Percentiles rank a stretch among this genome's conserved stretches.
Evolutionary conservation across 2,113 vertebrate genomes (phyloP).

Genomic region (Fulica atra): DNA sequence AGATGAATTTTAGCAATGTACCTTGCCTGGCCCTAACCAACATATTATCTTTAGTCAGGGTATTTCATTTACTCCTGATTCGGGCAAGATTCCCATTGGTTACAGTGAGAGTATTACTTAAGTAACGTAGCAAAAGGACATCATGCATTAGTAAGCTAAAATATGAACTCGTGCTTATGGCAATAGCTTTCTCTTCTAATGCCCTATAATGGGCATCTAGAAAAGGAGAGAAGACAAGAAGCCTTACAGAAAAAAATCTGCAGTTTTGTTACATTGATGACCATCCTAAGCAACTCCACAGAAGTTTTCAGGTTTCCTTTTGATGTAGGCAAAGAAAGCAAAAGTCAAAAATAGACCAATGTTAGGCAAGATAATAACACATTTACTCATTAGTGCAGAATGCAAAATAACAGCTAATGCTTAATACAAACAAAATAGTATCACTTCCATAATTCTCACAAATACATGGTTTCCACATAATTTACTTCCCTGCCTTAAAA

Average conservation of each 20-base stretch:
- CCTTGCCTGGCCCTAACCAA: not conserved
- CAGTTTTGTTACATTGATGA: not conserved
- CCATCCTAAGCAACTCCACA: conserved; percentile 31
- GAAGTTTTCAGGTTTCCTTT: conserved; percentile 30
- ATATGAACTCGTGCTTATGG: not conserved
- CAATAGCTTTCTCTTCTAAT: conserved; percentile 6
- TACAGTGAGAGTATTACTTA: not conserved
- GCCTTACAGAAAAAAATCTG: conserved; percentile 24
- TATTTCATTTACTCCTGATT: not conserved
- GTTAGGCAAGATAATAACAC: not conserved
- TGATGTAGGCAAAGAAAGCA: not conserved
- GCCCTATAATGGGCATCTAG: conserved; percentile 13
- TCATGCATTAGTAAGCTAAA: conserved; percentile 52
- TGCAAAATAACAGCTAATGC: conserved; percentile 26
- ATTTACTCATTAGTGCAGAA: conserved; percentile 39
- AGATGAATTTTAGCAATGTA: not conserved
- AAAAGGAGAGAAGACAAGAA: not conserved
- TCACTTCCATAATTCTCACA: conserved; percentile 5
- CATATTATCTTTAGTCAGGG: not conserved
- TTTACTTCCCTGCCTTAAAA: conserved; percentile 27
- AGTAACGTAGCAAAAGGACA: not conserved
- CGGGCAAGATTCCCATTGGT: not conserved
- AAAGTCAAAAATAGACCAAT: not conserved
- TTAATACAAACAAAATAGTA: conserved; percentile 29
- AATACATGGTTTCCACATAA: not conserved